Conservation (phyloP, 2,113 vertebrate genomes). For the Plecotus auritus region DNA sequence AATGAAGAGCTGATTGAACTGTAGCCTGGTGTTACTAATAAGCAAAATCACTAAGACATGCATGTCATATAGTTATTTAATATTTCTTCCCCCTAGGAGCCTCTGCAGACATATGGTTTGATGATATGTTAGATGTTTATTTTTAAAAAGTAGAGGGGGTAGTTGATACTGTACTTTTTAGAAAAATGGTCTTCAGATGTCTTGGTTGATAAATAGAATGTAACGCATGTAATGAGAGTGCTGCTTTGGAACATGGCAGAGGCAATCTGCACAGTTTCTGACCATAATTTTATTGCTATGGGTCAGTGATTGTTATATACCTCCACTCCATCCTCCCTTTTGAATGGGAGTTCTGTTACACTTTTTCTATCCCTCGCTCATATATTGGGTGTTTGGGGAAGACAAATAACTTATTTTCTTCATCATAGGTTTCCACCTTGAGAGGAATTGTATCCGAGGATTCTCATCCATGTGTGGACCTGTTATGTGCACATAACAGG, state of each 20-base stretch:
- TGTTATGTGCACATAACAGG: background rate
- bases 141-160: background rate
- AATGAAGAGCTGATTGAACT: background rate
- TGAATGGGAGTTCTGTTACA: background rate
- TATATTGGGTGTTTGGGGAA: background rate
- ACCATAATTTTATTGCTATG: background rate
- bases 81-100: background rate
- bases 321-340: background rate
- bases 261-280: background rate
- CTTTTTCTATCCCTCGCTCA: slow-evolving; percentile 3
- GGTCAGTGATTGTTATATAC: background rate
- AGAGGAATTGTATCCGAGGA: background rate
- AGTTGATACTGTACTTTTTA: background rate
- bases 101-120: background rate
- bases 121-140: background rate
- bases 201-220: background rate
- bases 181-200: background rate
- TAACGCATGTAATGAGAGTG: background rate
- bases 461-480: background rate
- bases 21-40: slow-evolving; percentile 6
- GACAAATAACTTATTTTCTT: background rate
- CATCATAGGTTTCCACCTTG: background rate
- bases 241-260: background rate
- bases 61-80: background rate
- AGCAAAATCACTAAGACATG: slow-evolving; percentile 23